phyloP scores from a whole-genome alignment of 2,888 invertebrate genomes.

The Diloba caeruleocephala region DNA sequence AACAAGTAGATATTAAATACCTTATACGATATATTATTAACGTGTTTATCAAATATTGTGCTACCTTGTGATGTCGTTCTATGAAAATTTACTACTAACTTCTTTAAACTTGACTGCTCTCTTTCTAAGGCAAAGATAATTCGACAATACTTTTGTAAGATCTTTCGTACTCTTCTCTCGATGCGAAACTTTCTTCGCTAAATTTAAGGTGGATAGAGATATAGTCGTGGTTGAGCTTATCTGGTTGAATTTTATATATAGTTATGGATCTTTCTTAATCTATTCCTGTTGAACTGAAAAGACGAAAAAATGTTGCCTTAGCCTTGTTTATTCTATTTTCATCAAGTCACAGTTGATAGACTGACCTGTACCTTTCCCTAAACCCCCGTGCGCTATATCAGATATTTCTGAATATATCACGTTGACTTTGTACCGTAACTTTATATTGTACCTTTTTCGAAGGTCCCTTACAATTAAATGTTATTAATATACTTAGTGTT shows the following conservation, averaged over 20 bases:
- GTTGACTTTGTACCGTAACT: conserved; percentile 12
- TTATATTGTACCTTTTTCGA: conserved; percentile 18
- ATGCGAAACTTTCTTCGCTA: conserved; percentile 55
- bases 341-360: conserved; percentile 10
- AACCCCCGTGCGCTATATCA: conserved; percentile 8
- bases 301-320: conserved; percentile 57
- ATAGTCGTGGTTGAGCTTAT: conserved; percentile 65
- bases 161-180: conserved; percentile 62
- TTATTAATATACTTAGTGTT: conserved; percentile 31
- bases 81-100: conserved; percentile 58
- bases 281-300: conserved; percentile 50
- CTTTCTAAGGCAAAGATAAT: conserved; percentile 69
- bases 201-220: conserved; percentile 58
- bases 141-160: conserved; percentile 78
- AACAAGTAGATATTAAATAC: conserved; percentile 54
- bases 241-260: conserved; percentile 49
- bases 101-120: conserved; percentile 69
- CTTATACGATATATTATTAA: conserved; percentile 55
- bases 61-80: conserved; percentile 77
- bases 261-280: conserved; percentile 41
- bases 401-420: conserved; percentile 13
- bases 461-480: conserved; percentile 29
- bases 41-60: conserved; percentile 64
- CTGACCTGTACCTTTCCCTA: conserved; percentile 16
- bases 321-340: conserved; percentile 42